Evolutionary conservation across 2,888 invertebrate species (phyloP), one percentile per base, ranked within the genome.

Genomic region (Eupithecia insigniata): DNA sequence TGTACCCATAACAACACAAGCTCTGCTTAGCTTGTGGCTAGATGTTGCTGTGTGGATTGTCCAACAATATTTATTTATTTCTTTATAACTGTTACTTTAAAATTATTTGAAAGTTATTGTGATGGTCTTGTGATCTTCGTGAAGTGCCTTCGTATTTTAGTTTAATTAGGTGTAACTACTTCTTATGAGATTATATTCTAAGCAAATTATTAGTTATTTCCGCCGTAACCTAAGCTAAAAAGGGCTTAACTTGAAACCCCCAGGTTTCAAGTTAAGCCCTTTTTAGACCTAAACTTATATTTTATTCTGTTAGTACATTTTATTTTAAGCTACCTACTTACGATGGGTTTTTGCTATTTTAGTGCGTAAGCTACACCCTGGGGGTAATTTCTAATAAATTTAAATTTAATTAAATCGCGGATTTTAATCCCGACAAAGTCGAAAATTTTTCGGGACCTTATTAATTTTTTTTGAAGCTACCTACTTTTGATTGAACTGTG

Each of bases 61-160:
- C n/a, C n/a, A n/a, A n/a, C n/a, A n/a, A n/a, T n/a, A n/a, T n/a
- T n/a, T n/a, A n/a, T n/a, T n/a, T n/a, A n/a, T n/a, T n/a, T n/a
- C n/a, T n/a, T n/a, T n/a, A n/a, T n/a, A n/a, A 18, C 18, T 43
- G 18, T 43, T 43, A n/a, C 7, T 43, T 43, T 43, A 43, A n/a
- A 58, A 16, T 10, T 58, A 58, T 36, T 71, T 60, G 66, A 67
- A 72, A 70, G 69, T 51, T 30, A 43, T 73, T 75, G 76, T 79
- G 77, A 77, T 77, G 73, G 72, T 78, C 26, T 55, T 75, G 77
- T 77, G 78, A 78, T 78, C 72, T 74, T 70, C 55, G 43, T 71
- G 81, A 61, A 61, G 61, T 62, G 81, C 84, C 83, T 82, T 79
- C 70, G 78, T 81, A 79, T 83, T 18, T 28, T 30, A 60, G 30